phyloP scores from a whole-genome alignment of 23 tunicate species.

The Pegea sp. region DNA sequence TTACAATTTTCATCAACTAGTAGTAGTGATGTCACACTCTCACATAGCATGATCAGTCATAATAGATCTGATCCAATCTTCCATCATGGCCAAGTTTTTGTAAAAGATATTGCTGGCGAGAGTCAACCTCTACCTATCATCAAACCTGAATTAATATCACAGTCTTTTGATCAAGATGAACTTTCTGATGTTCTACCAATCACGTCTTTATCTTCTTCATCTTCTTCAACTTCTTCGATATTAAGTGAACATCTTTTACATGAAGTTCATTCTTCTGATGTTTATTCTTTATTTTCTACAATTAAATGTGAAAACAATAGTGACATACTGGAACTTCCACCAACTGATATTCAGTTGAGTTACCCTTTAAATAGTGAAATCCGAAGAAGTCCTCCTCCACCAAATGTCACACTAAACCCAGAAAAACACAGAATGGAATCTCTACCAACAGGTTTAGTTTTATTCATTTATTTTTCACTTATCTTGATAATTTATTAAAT shows the following conservation, averaged over 20 bases:
- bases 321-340: too few species aligned
- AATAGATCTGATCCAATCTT: too few species aligned
- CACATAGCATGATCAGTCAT: too few species aligned
- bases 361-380: too few species aligned
- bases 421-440: constrained; percentile 50
- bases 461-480: neutral
- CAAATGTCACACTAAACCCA: constrained; percentile 79
- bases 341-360: too few species aligned
- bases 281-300: too few species aligned
- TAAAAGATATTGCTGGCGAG: constrained; percentile 25
- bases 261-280: too few species aligned
- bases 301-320: neutral
- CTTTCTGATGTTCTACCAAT: constrained; percentile 28
- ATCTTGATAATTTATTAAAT: too few species aligned
- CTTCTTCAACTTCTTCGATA: constrained; percentile 36
- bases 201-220: constrained; percentile 20
- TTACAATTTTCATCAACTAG: neutral
- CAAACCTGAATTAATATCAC: constrained; percentile 32
- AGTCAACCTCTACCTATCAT: constrained; percentile 31
- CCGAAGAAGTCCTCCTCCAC: constrained; percentile 89
- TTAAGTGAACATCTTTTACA: constrained; percentile 16
- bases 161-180: constrained; percentile 20
- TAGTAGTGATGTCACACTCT: neutral
- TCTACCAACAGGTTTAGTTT: constrained; percentile 35
- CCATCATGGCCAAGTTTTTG: constrained; percentile 46